A percentile compares a stretch with the other conserved stretches of the same genome.
Evolutionary conservation across 30 jellyfish, hydroid and myxozoan genomes (phyloP).

Genomic region (Rhopilema esculentum): DNA sequence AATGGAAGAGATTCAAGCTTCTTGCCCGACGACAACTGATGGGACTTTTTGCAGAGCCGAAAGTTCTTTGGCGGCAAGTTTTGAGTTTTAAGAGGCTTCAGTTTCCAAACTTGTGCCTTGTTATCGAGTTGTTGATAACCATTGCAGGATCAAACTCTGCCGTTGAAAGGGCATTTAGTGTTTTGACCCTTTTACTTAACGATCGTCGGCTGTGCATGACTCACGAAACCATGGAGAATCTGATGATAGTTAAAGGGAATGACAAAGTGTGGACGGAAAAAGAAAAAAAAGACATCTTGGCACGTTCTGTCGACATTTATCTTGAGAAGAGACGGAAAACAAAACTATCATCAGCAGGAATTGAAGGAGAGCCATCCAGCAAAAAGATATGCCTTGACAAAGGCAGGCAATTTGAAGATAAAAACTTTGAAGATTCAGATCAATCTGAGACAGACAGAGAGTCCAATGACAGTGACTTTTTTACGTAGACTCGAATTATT

Average conservation of each 20-base stretch:
- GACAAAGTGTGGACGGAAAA: not conserved
- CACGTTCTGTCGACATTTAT: not conserved
- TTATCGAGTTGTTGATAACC: conserved; percentile 14
- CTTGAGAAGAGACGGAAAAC: not conserved
- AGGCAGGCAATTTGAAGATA: not conserved
- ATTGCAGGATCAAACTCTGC: conserved; percentile 45
- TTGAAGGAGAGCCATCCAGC: not conserved
- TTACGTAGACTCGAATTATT: not conserved
- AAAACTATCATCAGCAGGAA: not conserved
- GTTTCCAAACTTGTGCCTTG: conserved; percentile 53
- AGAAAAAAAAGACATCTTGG: not conserved
- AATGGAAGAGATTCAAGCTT: conserved; percentile 48
- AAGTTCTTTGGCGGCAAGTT: conserved; percentile 44
- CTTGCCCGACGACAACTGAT: conserved; percentile 20
- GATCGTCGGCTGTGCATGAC: conserved; percentile 7
- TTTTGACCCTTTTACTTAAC: conserved; percentile 1
- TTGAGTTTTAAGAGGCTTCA: conserved; percentile 15
- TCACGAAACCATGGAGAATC: not conserved
- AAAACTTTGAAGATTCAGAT: not conserved
- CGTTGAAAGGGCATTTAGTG: conserved; percentile 55
- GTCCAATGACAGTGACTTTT: not conserved
- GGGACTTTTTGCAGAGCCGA: conserved; percentile 39
- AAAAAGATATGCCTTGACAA: not conserved
- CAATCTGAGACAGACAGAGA: not conserved
- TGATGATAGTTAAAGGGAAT: not conserved